Base-by-base conservation (phyloP, 2,113 vertebrate species). In the Isichthys henryi region DNA sequence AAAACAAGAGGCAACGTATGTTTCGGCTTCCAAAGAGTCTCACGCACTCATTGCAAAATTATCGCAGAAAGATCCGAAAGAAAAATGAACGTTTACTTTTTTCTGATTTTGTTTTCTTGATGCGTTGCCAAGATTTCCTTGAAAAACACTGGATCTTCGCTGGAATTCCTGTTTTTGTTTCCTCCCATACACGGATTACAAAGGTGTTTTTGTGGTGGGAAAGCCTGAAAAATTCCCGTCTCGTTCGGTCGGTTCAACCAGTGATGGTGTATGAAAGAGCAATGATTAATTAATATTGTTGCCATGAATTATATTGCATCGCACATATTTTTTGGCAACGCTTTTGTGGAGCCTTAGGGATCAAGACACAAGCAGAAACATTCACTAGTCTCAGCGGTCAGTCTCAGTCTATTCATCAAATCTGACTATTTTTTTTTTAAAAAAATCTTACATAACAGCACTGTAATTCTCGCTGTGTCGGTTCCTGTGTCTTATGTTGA, bases 251-350 rank as follows among this genome's bases (percentile, higher is more conserved):
- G 91, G 90, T 88, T 23, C 49, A 85, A 90, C 87, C 89, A 77
- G 89, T 92, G 92, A 58, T 39, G 84, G 45, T 88, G 89, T 88
- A 88, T 92, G 84, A 90, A 91, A 93, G 92, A 88, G 66, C 86
- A 89, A 90, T 82, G 91, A 89, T 92, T 74, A 92, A 95, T 96
- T 95, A 95, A 94, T 92, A 95, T 94, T 95, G 93, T 93, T 7
- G 48, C 90, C 92, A 93, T 92, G 92, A 90, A 70, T 92, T 89
- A 90, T 89, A 89, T 91, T 94, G 92, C 92, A 91, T 90, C 80
- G 90, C 89, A 87, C 48, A 87, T 87, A 74, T 87, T n/a, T 80
- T 86, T 70, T 89, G 83, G 82, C 83, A 70, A 89, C 31, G 35
- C 85, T 50, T 85, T 23, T 43, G 17, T 39, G 39, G 56, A 89